Base-by-base conservation (phyloP, 2,888 invertebrate species). In the Apamea monoglypha region DNA sequence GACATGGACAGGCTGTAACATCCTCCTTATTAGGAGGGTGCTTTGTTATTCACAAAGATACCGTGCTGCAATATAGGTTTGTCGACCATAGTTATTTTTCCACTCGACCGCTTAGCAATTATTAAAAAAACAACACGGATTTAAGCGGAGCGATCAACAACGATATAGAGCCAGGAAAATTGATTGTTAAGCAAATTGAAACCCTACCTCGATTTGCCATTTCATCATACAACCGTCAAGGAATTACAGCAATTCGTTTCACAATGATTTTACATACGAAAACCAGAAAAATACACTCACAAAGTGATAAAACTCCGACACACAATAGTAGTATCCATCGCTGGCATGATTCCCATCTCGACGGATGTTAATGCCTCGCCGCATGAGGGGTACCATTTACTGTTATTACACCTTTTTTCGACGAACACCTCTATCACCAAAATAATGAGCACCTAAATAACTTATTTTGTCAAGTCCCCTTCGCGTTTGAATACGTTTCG, bases 401-500 rank as follows among this genome's bases (percentile, higher is more conserved):
- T 89, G 93, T 94, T 95, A 96, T 95, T 95, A 94, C 94, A 92
- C 89, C 91, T 92, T 92, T 91, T 91, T 93, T 91, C 88, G 91
- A 90, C 86, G 90, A 92, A 94, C 93, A 94, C 93, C 93, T 95
- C 94, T 94, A 94, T 95, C 92, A 91, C 91, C 89, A 86, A 92
- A 92, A 90, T 94, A 95, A 96, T 93, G 94, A 94, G 92, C 93
- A 93, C 93, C 90, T 92, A 93, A 93, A 94, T 94, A 94, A 95
- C 93, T 93, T 93, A 94, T 94, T 94, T 93, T 93, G 93, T 94
- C 93, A 92, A 92, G 92, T 80, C 83, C 83, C 83, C 92, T 91
- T 66, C 75, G 61, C 91, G 90, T 91, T 91, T 89, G 87, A 89
- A 90, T 89, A 90, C 89, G 89, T 90, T 89, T 89, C 83, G 83